Evolutionary conservation across 2,113 vertebrate species (phyloP).

Genomic region (Rhadina sibilatrix): DNA sequence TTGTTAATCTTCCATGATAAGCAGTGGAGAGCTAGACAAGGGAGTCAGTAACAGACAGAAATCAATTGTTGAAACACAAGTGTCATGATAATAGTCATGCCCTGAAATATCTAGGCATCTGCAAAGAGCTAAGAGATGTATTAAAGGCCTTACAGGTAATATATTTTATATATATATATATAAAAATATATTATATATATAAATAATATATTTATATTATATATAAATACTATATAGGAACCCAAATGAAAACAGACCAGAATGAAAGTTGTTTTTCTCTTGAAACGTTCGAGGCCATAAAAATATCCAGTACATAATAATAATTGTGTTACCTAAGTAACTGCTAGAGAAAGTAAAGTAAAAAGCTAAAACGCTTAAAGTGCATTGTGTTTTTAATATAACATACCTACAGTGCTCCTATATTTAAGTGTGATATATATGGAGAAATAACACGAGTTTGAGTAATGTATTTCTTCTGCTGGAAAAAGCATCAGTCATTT

Average conservation of each 20-base stretch:
- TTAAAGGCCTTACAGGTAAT: background rate
- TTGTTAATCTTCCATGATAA: background rate
- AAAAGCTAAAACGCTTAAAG: conserved; percentile 30
- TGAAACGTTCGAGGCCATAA: conserved; percentile 41
- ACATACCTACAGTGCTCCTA: background rate
- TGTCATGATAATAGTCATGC: background rate
- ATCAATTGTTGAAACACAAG: background rate
- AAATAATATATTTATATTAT: no score
- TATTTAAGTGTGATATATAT: background rate
- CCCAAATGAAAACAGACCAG: conserved; percentile 37
- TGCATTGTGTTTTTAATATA: conserved; percentile 10
- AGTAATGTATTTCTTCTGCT: background rate
- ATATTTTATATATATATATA: no score
- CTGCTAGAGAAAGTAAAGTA: background rate
- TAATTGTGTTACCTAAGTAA: conserved; percentile 41
- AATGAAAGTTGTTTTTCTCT: conserved; percentile 55
- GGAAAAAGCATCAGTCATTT: background rate
- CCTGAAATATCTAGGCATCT: background rate
- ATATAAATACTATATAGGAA: conserved; percentile 30
- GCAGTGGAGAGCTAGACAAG: background rate
- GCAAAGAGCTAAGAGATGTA: background rate
- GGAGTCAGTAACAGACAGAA: background rate
- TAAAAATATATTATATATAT: no score
- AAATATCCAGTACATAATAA: conserved; percentile 19
- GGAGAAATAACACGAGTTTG: conserved; percentile 4